phyloP scores from a whole-genome alignment of 2,888 invertebrate species.

The Hydropsyche betteni region DNA sequence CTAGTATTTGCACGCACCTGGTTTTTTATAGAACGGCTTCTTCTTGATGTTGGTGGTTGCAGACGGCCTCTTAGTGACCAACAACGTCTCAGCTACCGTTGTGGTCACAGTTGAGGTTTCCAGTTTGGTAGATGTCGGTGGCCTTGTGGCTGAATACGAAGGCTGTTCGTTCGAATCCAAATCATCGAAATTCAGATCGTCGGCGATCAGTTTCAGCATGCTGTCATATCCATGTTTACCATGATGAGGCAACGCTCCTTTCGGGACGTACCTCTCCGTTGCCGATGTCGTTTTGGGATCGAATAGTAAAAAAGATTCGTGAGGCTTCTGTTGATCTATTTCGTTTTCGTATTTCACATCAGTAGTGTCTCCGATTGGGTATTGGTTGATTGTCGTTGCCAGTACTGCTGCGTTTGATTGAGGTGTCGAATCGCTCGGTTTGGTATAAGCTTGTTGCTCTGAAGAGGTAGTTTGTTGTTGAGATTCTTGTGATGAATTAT shows the following conservation, averaged over 20 bases:
- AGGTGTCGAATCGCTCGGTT: slow-evolving; percentile 60
- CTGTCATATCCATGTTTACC: slow-evolving; percentile 49
- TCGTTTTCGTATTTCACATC: slow-evolving; percentile 60
- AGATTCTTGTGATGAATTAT: slow-evolving; percentile 6
- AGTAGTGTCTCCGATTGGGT: slow-evolving; percentile 57
- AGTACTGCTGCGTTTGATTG: slow-evolving; percentile 62
- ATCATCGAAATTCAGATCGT: slow-evolving; percentile 49
- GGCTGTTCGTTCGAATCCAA: slow-evolving; percentile 49
- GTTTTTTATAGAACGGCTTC: slow-evolving; percentile 49
- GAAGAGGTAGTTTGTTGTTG: neutral
- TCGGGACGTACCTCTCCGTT: slow-evolving; percentile 53
- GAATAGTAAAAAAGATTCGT: slow-evolving; percentile 59
- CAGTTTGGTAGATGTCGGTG: slow-evolving; percentile 54
- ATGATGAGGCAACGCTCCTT: slow-evolving; percentile 40
- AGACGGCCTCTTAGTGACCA: slow-evolving; percentile 56
- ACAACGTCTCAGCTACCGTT: slow-evolving; percentile 64
- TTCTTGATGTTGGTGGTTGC: slow-evolving; percentile 49
- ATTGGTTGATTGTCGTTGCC: slow-evolving; percentile 59
- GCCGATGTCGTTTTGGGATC: slow-evolving; percentile 65
- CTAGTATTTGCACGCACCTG: slow-evolving; percentile 38
- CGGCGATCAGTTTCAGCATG: slow-evolving; percentile 50
- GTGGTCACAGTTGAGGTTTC: slow-evolving; percentile 59
- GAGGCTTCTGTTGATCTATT: slow-evolving; percentile 56
- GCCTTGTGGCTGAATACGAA: slow-evolving; percentile 41
- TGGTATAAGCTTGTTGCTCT: slow-evolving; percentile 18